Evolutionary conservation across 1,140 invertebrate genomes (phyloP).

Genomic region (Heliconius himera): DNA sequence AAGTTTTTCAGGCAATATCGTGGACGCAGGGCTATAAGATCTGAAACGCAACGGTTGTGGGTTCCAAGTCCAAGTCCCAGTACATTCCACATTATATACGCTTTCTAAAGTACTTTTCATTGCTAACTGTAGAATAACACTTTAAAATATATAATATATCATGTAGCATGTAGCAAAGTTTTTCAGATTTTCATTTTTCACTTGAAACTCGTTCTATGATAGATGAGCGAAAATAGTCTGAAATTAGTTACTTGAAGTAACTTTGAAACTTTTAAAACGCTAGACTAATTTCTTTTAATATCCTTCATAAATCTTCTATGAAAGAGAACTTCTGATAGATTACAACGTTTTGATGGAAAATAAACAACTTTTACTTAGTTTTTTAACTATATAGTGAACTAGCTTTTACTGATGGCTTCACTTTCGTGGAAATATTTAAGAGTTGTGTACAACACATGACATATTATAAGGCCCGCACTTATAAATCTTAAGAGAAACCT

Average conservation of each 20-base stretch:
- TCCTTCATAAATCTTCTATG: neutral
- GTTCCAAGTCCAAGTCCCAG: too few species aligned
- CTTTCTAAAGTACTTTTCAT: too few species aligned
- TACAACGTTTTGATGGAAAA: neutral
- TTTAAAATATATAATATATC: too few species aligned
- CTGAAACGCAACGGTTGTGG: too few species aligned
- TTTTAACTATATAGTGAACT: neutral
- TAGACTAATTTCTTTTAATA: conserved; percentile 11
- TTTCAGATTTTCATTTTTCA: neutral
- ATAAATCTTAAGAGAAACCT: too few species aligned
- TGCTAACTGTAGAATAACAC: too few species aligned
- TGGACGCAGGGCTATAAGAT: too few species aligned
- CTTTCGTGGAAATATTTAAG: too few species aligned
- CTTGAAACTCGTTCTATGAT: neutral
- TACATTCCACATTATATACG: neutral
- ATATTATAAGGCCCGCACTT: too few species aligned
- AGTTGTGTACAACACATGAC: too few species aligned
- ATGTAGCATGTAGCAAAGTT: neutral
- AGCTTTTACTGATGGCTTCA: too few species aligned
- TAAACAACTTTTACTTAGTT: neutral
- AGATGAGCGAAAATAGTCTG: conserved; percentile 4
- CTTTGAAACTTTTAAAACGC: conserved; percentile 2
- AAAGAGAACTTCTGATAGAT: neutral
- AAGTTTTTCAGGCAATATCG: too few species aligned
- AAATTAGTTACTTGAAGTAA: neutral